Conservation (phyloP, 2,113 vertebrate genomes). For the Pycnonotus jocosus region DNA sequence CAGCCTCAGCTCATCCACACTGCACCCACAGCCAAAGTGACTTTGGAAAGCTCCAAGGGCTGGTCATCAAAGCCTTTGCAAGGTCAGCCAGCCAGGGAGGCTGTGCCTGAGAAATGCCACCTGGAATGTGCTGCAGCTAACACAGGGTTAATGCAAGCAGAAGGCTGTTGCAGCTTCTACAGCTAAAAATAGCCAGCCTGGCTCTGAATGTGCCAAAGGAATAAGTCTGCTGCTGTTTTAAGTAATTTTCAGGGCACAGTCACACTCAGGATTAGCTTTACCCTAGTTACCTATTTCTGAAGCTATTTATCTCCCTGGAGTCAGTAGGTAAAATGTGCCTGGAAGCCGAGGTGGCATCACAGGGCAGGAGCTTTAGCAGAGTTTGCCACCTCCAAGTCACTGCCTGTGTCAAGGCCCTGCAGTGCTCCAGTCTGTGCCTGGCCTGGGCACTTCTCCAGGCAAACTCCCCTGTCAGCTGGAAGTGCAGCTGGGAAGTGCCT, state of each 20-base stretch:
- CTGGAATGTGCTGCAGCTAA: neutral
- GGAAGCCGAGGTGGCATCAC: fast-evolving
- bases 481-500: neutral
- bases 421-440: neutral
- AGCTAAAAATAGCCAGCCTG: slow-evolving; percentile 12
- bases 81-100: neutral
- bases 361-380: neutral
- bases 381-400: neutral
- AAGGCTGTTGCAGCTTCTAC: neutral
- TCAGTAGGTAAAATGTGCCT: neutral
- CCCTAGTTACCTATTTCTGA: slow-evolving; percentile 52
- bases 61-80: neutral
- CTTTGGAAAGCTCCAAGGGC: neutral
- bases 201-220: neutral
- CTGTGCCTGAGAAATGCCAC: neutral
- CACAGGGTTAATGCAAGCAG: neutral
- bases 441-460: neutral
- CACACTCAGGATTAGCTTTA: slow-evolving; percentile 9
- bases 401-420: neutral
- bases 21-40: neutral
- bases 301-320: slow-evolving; percentile 24
- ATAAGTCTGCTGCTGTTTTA: slow-evolving; percentile 14
- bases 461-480: neutral
- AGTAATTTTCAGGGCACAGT: slow-evolving; percentile 28
- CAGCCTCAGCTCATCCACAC: neutral